Evolutionary conservation across 2,797 vertebrate species (phyloP), one percentile per base, ranked within the genome.

Genomic region (Hippocampus kuda): DNA sequence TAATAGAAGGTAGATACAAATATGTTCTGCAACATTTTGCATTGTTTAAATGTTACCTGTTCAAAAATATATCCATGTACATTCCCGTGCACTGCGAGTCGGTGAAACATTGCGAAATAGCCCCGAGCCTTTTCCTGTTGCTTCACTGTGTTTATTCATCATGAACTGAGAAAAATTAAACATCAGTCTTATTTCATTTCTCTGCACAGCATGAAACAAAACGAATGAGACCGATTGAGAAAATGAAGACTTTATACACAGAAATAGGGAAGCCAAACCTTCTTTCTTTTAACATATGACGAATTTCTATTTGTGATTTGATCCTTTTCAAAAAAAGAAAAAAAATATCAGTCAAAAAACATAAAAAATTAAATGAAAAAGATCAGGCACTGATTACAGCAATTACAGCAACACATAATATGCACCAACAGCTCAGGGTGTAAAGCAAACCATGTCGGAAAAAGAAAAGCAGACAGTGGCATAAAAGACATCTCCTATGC

Each of bases 401-500:
- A 67, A 16, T 34, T 54, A 41, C 8, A 34, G 4, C 27, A n/a
- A 49, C 12, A 51, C 27, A 8, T 42, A 59, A 27, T 26, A 24
- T 65, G 56, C 3, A 18, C 18, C 0, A 63, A 57, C 66, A 51
- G 16, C 54, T 46, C 66, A 74, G 64, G 62, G 64, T 61, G 51
- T 79, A 59, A 59, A 68, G 34, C 65, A 54, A 66, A 71, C 72
- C 70, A 70, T 72, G 63, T 68, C 65, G 65, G 72, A 66, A 76
- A 80, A 81, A 74, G 74, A 85, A 75, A 70, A 71, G 75, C 77
- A 75, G 73, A 77, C 65, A 69, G 75, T 64, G 60, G 62, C 67
- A 81, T 77, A 85, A 87, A 88, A 85, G 77, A 82, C 86, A 79
- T 72, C 88, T 83, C 86, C 75, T 83, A 88, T 90, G 83, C 82